A percentile compares a stretch with the other conserved stretches of the same genome.
Conservation (phyloP, 1,140 invertebrate species). For the Drosophila littoralis region DNA sequence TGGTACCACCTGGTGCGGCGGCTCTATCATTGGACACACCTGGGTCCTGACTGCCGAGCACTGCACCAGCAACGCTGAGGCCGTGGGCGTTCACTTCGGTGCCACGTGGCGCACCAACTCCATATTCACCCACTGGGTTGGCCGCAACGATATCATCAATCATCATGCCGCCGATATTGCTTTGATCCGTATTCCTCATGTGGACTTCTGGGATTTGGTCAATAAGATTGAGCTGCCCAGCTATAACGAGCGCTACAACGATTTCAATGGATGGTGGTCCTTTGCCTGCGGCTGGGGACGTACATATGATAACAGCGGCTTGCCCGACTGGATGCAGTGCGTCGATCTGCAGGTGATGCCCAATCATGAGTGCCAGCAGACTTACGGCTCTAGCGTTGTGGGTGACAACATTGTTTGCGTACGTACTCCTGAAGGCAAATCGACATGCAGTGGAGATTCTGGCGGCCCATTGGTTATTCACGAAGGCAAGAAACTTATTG, state of each 20-base stretch:
- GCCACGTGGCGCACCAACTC: conserved; percentile 44
- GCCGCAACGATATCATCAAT: conserved; percentile 27
- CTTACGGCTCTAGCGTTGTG: conserved; percentile 23
- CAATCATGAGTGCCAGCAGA: conserved; percentile 14
- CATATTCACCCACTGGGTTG: conserved; percentile 50
- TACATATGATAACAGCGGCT: conserved; percentile 30
- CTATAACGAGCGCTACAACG: conserved; percentile 39
- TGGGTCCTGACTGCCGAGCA: too few species aligned
- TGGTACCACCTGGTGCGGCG: too few species aligned
- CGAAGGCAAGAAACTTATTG: conserved; percentile 73
- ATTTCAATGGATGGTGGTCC: conserved; percentile 25
- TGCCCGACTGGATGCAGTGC: conserved; percentile 39
- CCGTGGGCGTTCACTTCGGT: too few species aligned
- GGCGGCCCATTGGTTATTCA: conserved; percentile 64
- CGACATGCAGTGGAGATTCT: conserved; percentile 66
- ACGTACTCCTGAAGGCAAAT: conserved; percentile 51
- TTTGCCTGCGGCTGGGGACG: conserved; percentile 55
- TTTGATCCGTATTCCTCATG: conserved; percentile 34
- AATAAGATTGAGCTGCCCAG: conserved; percentile 44
- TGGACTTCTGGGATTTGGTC: conserved; percentile 39
- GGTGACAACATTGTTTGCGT: conserved; percentile 56
- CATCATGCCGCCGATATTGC: conserved; percentile 43
- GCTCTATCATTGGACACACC: too few species aligned
- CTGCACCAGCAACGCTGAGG: too few species aligned
- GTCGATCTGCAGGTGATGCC: conserved; percentile 36